Evolutionary conservation across 1,140 invertebrate species (phyloP), one percentile per base, ranked within the genome.

Genomic region (Heterodera carotae): DNA sequence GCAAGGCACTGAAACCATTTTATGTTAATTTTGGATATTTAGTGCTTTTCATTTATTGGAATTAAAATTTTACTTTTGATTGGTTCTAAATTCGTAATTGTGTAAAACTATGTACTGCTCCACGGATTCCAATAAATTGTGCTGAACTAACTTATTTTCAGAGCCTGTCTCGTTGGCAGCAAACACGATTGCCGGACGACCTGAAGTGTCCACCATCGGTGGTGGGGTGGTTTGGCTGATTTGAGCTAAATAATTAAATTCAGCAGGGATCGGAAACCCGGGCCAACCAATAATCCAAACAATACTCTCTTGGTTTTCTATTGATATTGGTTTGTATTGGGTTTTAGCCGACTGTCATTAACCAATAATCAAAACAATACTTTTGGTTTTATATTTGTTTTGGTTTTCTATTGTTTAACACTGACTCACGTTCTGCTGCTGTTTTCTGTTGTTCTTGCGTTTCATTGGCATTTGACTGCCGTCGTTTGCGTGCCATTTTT

Each of bases 1-100:
- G 43, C n/a, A 76, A 27, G 15, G 56, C 62, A 18, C 76, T 76
- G n/a, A 69, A 69, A 69, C n/a, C 66, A 34, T 36, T 33, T 22
- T 18, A 22, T 56, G 39, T 12, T 43, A 39, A 39, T 39, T 39
- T 39, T 39, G 36, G 36, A 39, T 39, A 5, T 10, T 39, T 39
- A 39, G 36, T 22, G 18, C 10, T 12, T 53, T 22, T 53, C 18
- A 8, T 43, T 43, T 8, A 43, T 43, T 43, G 39, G 6, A 43
- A 43, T 43, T 43, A 8, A 8, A 8, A 8, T 12, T 43, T 12
- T 2, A 6, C 2, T 43, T 43, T 43, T 43, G 6, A 2, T 43
- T n/a, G n/a, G 39, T 43, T 12, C 39, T 8, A 43, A 8, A 43
- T 8, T 43, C 12, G 6, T 39, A 1, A 8, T 43, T 43, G 39